Evolutionary conservation across 2,888 invertebrate genomes (phyloP).

Genomic region (Metellina segmentata): DNA sequence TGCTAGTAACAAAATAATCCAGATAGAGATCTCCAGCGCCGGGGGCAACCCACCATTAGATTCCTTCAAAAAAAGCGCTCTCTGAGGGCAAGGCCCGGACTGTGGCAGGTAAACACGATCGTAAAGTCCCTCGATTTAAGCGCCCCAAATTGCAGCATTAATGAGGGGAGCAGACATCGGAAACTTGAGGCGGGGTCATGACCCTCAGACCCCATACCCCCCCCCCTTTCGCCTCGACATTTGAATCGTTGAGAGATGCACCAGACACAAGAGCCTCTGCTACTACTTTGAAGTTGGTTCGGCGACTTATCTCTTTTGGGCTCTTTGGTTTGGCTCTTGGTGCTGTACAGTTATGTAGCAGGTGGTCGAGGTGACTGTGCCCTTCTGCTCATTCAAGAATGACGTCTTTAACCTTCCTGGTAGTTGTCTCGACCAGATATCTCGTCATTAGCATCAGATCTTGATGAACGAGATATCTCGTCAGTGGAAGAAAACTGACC

Average conservation of each 20-base stretch:
- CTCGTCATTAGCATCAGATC: no score
- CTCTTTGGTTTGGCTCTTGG: no score
- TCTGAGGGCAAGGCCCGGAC: constrained; percentile 10
- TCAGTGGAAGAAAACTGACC: no score
- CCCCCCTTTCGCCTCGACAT: neutral
- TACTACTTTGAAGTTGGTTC: no score
- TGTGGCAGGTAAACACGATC: constrained; percentile 53
- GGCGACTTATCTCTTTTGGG: no score
- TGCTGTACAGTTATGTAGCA: no score
- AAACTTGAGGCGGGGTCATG: constrained; percentile 33
- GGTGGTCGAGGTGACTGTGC: no score
- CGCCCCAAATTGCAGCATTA: constrained; percentile 48
- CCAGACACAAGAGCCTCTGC: neutral
- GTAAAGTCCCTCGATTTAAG: constrained; percentile 58
- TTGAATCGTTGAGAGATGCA: constrained; percentile 20
- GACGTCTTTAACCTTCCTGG: no score
- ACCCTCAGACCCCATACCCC: constrained; percentile 18
- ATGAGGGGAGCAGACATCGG: constrained; percentile 17
- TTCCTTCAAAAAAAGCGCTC: neutral
- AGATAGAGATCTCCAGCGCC: constrained; percentile 17
- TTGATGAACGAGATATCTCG: no score
- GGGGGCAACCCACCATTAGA: constrained; percentile 15
- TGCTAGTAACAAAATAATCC: neutral
- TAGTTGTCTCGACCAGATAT: no score
- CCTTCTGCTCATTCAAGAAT: no score